Evolutionary conservation across 2,888 invertebrate species (phyloP).

Genomic region (Lamproptera curius): DNA sequence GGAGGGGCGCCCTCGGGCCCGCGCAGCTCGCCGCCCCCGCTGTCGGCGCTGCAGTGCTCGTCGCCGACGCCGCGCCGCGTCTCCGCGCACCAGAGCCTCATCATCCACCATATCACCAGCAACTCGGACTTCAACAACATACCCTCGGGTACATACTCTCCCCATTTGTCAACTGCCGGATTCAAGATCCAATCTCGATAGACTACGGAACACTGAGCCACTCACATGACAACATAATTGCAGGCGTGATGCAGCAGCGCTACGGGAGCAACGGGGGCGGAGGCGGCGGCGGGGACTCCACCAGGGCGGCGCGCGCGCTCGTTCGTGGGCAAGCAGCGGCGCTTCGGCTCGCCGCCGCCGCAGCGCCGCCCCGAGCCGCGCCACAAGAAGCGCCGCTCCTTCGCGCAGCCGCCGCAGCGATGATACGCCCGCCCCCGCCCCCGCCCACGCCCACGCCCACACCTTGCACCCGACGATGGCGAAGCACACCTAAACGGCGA

Average conservation of each 20-base stretch:
- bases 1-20: constrained; percentile 23
- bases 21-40: constrained; percentile 59
- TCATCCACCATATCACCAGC: constrained; percentile 72
- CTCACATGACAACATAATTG: no score
- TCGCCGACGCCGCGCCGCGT: constrained; percentile 71
- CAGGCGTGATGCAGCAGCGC: constrained; percentile 61
- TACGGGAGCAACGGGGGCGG: constrained; percentile 33
- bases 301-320: constrained; percentile 37
- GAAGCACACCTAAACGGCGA: no score
- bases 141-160: constrained; percentile 57
- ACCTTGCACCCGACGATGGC: not conserved
- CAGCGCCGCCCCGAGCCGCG: constrained; percentile 29
- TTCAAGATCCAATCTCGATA: no score
- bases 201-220: no score
- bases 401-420: constrained; percentile 46
- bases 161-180: no score
- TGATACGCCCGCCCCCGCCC: constrained; percentile 31
- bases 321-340: constrained; percentile 46
- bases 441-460: not conserved
- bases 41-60: constrained; percentile 70
- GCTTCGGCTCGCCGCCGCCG: constrained; percentile 35
- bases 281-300: constrained; percentile 20
- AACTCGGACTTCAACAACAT: constrained; percentile 72
- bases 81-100: constrained; percentile 69
- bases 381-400: constrained; percentile 50